A percentile compares a stretch with the other conserved stretches of the same genome.
Evolutionary conservation across 2,797 vertebrate species (phyloP).

Genomic region (Benthosema pterotum): DNA sequence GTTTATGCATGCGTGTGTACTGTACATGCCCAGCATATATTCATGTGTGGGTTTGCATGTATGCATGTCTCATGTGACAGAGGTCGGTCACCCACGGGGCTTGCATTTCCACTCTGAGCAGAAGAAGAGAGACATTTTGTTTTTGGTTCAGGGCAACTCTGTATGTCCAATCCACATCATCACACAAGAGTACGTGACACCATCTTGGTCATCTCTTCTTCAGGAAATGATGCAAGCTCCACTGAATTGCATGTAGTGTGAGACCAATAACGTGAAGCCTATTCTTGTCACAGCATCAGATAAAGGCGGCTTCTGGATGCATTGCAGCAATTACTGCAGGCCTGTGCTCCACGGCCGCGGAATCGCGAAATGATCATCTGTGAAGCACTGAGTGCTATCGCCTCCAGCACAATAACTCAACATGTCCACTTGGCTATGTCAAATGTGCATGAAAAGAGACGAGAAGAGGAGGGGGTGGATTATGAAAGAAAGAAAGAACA

Average conservation of each 20-base stretch:
- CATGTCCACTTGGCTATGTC: slow-evolving; percentile 75
- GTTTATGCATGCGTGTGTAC: background rate
- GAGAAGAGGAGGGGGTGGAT: slow-evolving; percentile 20
- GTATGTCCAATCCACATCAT: slow-evolving; percentile 75
- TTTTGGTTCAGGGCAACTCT: slow-evolving; percentile 62
- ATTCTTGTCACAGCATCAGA: slow-evolving; percentile 78
- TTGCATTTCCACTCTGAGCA: slow-evolving; percentile 67
- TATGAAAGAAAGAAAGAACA: slow-evolving; percentile 24
- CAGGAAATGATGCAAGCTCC: slow-evolving; percentile 76
- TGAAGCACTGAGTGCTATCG: slow-evolving; percentile 70
- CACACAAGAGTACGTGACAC: slow-evolving; percentile 72
- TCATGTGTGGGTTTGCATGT: too few species aligned
- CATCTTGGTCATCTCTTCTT: slow-evolving; percentile 72
- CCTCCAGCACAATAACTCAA: slow-evolving; percentile 76
- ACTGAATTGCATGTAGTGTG: slow-evolving; percentile 73
- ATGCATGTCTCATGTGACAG: background rate
- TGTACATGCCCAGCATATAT: too few species aligned
- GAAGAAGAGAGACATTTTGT: slow-evolving; percentile 69
- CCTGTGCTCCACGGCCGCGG: slow-evolving; percentile 63
- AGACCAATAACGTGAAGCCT: slow-evolving; percentile 72
- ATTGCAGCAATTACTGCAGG: slow-evolving; percentile 75
- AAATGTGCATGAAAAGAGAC: slow-evolving; percentile 54
- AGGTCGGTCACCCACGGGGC: slow-evolving; percentile 58
- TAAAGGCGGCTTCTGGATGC: slow-evolving; percentile 75
- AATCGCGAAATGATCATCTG: slow-evolving; percentile 79